Evolutionary conservation across 2,113 vertebrate species (phyloP), one percentile per base, ranked within the genome.

Genomic region (Hydrochoerus hydrochaeris): DNA sequence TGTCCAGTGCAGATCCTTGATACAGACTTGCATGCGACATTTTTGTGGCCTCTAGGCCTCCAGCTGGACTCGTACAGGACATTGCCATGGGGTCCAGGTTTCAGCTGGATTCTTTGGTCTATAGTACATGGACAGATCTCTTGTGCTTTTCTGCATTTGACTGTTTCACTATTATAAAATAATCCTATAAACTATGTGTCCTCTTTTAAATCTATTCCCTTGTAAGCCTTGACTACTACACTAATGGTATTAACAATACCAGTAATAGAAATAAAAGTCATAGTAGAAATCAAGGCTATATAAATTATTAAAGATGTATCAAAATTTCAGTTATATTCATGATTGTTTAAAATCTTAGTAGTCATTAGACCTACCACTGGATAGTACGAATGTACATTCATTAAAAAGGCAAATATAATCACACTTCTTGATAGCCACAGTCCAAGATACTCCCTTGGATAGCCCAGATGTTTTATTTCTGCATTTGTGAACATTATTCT

Each of bases 311-410:
- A 65, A 83, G 28, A 52, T 17, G 5, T 11, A 82, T 41, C n/a
- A 92, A 91, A 94, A 69, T 85, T 69, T 54, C 57, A 82, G 63
- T 88, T 41, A 60, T 86, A 44, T 13, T 93, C 41, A 88, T 92
- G 32, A 88, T 10, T 57, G 54, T 22, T 82, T 93, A 83, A 88
- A 88, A 62, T 52, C 58, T 65, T 41, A 20, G 9, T 46, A 80
- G 28, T 78, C 52, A 67, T 32, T 84, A 65, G 8, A 73, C 12
- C 52, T 86, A 46, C 32, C 10, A 8, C 3, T 81, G 35, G 24
- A 41, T 41, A 78, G 52, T 80, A 82, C 52, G 78, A 65, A 82
- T n/a, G 38, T 44, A 1, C 7, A 90, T 90, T 86, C 20, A 65
- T 38, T 62, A 22, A 67, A 91, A 91, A 52, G 28, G 24, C 28